Conservation (phyloP, 2,888 invertebrate genomes). For the Alloplasta piceator region DNA sequence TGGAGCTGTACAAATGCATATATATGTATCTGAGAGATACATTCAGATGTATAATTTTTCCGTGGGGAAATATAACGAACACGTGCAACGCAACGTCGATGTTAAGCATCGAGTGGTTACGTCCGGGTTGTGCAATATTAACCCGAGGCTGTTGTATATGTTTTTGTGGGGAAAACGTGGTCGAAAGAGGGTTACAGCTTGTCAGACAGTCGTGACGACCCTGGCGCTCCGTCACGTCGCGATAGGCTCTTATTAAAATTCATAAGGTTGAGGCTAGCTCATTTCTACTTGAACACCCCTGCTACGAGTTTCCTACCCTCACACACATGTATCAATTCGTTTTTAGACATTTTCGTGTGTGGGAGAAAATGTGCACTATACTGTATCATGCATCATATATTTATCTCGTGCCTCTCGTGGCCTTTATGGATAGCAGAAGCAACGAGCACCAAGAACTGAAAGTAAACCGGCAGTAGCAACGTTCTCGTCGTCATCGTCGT, state of each 20-base stretch:
- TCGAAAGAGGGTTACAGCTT: conserved; percentile 8
- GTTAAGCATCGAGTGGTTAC: too few relatives aligned
- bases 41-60: too few relatives aligned
- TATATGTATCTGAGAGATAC: too few relatives aligned
- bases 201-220: conserved; percentile 60
- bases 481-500: not conserved
- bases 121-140: not conserved
- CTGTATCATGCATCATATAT: conserved; percentile 71
- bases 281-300: conserved; percentile 72
- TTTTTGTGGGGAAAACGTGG: not conserved
- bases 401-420: conserved; percentile 69
- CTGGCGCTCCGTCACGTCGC: conserved; percentile 73
- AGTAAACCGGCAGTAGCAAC: not conserved
- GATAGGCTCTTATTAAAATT: conserved; percentile 77
- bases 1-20: too few relatives aligned
- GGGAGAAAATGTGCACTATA: conserved; percentile 39
- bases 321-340: conserved; percentile 34
- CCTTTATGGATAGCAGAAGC: conserved; percentile 20
- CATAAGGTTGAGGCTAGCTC: conserved; percentile 73
- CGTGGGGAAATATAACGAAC: too few relatives aligned
- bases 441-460: not conserved
- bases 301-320: not conserved
- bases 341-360: not conserved
- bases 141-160: not conserved
- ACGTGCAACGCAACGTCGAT: too few relatives aligned